Evolutionary conservation across 2,797 vertebrate genomes (phyloP), one percentile per base, ranked within the genome.

Genomic region (Perodicticus potto): DNA sequence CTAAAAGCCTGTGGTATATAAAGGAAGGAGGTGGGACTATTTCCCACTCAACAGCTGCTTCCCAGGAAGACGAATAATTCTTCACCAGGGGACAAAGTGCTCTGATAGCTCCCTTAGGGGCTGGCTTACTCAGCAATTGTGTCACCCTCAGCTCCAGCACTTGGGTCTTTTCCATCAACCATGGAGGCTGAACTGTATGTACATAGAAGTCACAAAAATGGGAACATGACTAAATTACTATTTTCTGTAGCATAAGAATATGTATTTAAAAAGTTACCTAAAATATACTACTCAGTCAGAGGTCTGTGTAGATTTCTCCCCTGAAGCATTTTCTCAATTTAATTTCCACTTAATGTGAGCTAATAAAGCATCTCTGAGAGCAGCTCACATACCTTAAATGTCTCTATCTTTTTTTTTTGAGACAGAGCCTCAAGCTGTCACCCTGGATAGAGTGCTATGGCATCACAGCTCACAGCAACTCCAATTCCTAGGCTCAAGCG

Each of bases 21-120:
- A 93, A 85, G 45, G 74, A 81, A 91, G 91, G 81, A 86, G 86
- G 96, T 23, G 53, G 85, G 97, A 91, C 70, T 95, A 86, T 3
- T 45, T 34, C 77, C 77, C 53, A 85, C 87, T 95, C 91, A 63
- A 89, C 81, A 95, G 96, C 78, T 89, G 89, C 96, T 96, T 96
- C 96, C 96, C 61, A 1, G 0, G 73, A 94, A 97, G 37, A 49
- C 12, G 12, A 49, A 40, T 40, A 32, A 45, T 5, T 40, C 20
- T 11, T 13, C 67, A 3, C 65, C 20, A 55, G 59, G 34, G n/a
- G 9, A 34, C 19, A 22, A 20, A 95, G 96, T 55, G 86, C 7
- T 78, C 17, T 19, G 55, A 20, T 57, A 20, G 90, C 43, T 74
- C 25, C 40, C 27, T 55, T 12, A 1, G 2, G 25, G 59, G n/a